Conservation (phyloP, 2,888 invertebrate species). For the Serrognathus titanus region DNA sequence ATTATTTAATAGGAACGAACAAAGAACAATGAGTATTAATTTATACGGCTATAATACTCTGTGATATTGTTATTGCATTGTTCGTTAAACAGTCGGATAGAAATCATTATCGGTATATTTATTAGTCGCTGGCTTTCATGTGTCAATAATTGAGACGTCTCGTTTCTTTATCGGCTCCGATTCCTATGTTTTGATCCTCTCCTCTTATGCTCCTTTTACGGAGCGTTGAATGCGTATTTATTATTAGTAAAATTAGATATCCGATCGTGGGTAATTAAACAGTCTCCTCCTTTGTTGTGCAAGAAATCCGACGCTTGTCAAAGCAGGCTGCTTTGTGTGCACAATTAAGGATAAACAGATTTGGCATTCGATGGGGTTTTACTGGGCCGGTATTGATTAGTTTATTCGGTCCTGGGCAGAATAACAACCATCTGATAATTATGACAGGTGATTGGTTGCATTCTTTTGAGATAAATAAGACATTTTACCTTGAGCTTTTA, state of each 20-base stretch:
- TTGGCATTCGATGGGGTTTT: too few species aligned
- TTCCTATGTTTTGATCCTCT: neutral
- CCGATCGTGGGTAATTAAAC: neutral
- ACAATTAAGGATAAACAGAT: too few species aligned
- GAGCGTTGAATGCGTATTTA: neutral
- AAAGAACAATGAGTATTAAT: conserved; percentile 4
- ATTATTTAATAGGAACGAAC: conserved; percentile 2
- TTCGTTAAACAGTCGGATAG: conserved; percentile 3
- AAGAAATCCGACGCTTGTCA: too few species aligned
- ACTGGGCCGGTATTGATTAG: too few species aligned
- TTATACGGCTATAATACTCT: conserved; percentile 1
- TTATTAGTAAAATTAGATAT: neutral
- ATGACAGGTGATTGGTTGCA: too few species aligned
- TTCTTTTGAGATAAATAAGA: too few species aligned
- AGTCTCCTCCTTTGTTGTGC: neutral
- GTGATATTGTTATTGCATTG: conserved; percentile 2
- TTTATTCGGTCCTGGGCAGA: too few species aligned
- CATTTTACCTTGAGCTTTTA: too few species aligned
- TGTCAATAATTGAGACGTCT: neutral
- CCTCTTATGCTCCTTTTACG: neutral
- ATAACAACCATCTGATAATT: too few species aligned
- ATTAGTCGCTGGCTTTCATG: conserved; percentile 1
- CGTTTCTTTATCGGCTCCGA: neutral
- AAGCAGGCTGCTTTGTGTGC: too few species aligned
- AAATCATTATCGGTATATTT: conserved; percentile 1